phyloP scores from a whole-genome alignment of 2,888 invertebrate genomes.

The Helobdella robusta region DNA sequence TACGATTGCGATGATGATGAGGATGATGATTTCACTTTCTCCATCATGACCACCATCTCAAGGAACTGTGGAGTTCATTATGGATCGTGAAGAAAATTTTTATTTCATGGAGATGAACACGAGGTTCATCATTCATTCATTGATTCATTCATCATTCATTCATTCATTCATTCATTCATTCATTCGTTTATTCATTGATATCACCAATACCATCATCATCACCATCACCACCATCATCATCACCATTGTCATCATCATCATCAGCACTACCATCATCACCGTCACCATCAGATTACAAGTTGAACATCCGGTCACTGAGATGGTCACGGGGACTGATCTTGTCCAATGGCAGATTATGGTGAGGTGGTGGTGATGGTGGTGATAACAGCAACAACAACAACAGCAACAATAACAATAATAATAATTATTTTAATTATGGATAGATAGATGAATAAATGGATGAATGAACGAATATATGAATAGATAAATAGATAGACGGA shows the following conservation, averaged over 20 bases:
- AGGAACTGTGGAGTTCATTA: constrained; percentile 87
- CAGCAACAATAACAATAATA: no score
- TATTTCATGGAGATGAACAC: constrained; percentile 99
- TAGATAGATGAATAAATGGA: neutral
- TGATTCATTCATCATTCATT: constrained; percentile 66
- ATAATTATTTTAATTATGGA: neutral
- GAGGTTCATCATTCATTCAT: constrained; percentile 55
- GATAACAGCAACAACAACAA: no score
- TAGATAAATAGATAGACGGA: no score
- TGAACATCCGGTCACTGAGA: constrained; percentile 67
- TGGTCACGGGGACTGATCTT: constrained; percentile 89
- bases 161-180: neutral
- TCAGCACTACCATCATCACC: no score
- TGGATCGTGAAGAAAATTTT: constrained; percentile 77
- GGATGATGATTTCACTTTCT: neutral
- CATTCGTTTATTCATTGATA: constrained; percentile 54
- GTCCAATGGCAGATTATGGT: constrained; percentile 83
- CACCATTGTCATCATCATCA: no score
- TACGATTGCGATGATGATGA: neutral
- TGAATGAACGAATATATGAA: neutral
- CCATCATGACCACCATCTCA: neutral
- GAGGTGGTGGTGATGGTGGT: neutral
- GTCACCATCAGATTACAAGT: constrained; percentile 50
- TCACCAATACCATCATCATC: no score
- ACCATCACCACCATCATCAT: no score